Conservation (phyloP, 2,113 vertebrate species). For the Oryzias melastigma region DNA sequence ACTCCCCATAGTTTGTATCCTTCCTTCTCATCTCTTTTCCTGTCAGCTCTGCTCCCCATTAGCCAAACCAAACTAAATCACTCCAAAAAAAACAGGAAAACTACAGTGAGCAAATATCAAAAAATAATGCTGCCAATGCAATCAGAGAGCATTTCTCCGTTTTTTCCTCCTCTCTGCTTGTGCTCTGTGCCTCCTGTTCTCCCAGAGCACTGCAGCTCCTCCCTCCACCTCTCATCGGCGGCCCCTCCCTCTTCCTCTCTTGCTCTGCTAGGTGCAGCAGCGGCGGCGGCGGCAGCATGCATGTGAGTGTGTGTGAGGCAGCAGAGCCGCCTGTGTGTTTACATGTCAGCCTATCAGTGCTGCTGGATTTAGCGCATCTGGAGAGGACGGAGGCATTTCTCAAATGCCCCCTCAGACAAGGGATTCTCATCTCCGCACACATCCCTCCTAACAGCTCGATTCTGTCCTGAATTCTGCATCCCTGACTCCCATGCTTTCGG, state of each 20-base stretch:
- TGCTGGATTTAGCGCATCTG: slow-evolving; percentile 72
- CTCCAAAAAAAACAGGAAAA: slow-evolving; percentile 26
- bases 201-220: slow-evolving; percentile 71
- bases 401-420: slow-evolving; percentile 58
- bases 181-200: slow-evolving; percentile 50
- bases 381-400: slow-evolving; percentile 64
- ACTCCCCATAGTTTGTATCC: neutral
- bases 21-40: slow-evolving; percentile 11
- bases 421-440: slow-evolving; percentile 42
- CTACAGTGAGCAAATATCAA: slow-evolving; percentile 40
- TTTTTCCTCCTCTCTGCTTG: slow-evolving; percentile 45
- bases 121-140: slow-evolving; percentile 37
- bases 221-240: slow-evolving; percentile 63
- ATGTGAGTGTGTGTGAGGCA: slow-evolving; percentile 72
- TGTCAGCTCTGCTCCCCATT: neutral
- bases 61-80: slow-evolving; percentile 17
- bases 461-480: slow-evolving; percentile 57
- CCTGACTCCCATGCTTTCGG: slow-evolving; percentile 67
- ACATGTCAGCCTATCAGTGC: slow-evolving; percentile 75
- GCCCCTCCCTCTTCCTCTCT: slow-evolving; percentile 62
- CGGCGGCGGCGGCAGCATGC: slow-evolving; percentile 55
- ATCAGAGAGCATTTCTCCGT: slow-evolving; percentile 46
- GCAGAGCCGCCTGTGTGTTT: slow-evolving; percentile 74
- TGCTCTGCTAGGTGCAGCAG: slow-evolving; percentile 70
- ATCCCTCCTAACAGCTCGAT: slow-evolving; percentile 47